Evolutionary conservation across 2,113 vertebrate species (phyloP).

Genomic region (Desmodus rotundus): DNA sequence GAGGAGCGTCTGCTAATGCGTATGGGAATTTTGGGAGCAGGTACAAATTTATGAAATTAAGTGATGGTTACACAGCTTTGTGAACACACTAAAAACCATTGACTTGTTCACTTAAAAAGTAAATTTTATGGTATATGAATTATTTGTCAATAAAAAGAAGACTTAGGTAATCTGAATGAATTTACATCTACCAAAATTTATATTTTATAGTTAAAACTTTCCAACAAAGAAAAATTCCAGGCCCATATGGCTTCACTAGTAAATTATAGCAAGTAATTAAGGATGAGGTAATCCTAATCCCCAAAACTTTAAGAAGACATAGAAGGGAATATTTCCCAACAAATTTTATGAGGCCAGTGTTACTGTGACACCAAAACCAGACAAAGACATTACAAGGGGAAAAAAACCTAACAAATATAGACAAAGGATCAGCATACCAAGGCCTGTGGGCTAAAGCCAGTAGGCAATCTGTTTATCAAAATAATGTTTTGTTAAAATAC

Average conservation of each 20-base stretch:
- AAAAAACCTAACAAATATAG: background rate
- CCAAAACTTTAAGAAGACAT: conserved; percentile 8
- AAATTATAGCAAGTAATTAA: conserved; percentile 26
- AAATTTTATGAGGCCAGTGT: conserved; percentile 3
- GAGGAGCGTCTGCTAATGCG: background rate
- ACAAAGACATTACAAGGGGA: background rate
- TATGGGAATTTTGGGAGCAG: background rate
- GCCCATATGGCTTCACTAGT: background rate
- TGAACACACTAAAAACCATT: background rate
- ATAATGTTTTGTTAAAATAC: background rate
- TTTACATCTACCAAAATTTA: background rate
- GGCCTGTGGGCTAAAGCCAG: background rate
- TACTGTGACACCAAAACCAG: conserved; percentile 32
- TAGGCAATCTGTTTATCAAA: background rate
- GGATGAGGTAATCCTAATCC: background rate
- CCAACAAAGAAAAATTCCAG: background rate
- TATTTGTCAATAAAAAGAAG: background rate
- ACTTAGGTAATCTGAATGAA: background rate
- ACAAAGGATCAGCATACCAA: background rate
- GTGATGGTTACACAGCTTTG: background rate
- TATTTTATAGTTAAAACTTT: conserved; percentile 11
- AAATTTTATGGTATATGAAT: background rate
- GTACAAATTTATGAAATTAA: background rate
- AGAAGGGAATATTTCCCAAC: background rate
- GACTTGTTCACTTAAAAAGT: background rate